Base-by-base conservation (phyloP, 2,113 vertebrate genomes). In the Poecile atricapillus region DNA sequence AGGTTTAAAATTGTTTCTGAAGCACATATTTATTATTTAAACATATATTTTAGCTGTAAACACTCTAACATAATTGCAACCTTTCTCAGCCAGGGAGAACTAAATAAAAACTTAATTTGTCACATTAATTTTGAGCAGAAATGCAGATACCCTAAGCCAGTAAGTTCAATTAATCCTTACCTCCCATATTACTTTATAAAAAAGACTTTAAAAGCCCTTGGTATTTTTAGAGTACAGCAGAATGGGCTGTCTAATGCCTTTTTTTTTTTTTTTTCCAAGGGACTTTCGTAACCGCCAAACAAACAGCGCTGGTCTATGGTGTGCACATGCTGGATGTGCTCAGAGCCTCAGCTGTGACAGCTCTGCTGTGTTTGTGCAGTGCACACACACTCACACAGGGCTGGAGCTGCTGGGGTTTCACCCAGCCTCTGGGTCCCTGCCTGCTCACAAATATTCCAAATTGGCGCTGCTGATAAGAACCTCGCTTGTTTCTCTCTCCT, bases 11-110 rank as follows among this genome's bases (percentile, higher is more conserved):
- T 94, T 79, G 92, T 96, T 97, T 97, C 92, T 93, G 92, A 93
- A 97, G 88, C 83, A 95, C 70, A 3, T 96, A 97, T 96, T 97
- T 96, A 97, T 97, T 96, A 97, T 96, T 97, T 97, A 97, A 96
- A 94, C 94, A 90, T 97, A 96, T 95, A 95, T 97, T 96, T 96
- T 94, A 95, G 73, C 78, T 94, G 94, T 96, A 97, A 95, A 93
- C 95, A 96, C 88, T 74, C 82, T 96, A 97, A 97, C 95, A 96
- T 97, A 97, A 96, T 97, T 97, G 94, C 92, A 97, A 84, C 86
- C 95, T 97, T 97, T 96, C 94, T 96, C 94, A 96, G 91, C 69
- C 91, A 89, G 94, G 52, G 78, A 95, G 91, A 96, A 96, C 90
- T 97, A 96, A 96, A 94, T 95, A 91, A 92, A 95, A 97, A 91